A percentile compares a stretch with the other conserved stretches of the same genome.
Evolutionary conservation across 2,888 invertebrate genomes (phyloP).

Genomic region (Labia minor): DNA sequence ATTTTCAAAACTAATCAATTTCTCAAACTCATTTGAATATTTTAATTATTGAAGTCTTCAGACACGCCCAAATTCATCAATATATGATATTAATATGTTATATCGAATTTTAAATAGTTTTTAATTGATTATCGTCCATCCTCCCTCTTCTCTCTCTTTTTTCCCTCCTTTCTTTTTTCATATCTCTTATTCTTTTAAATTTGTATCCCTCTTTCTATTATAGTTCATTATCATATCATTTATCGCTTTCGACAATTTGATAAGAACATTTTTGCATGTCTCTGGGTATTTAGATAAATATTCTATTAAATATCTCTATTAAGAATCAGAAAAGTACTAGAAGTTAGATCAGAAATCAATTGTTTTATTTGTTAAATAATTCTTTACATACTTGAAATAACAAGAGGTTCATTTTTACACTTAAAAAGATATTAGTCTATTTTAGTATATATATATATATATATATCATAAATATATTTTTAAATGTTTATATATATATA

Average conservation of each 20-base stretch:
- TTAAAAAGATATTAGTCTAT: too few species aligned
- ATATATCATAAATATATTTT: too few species aligned
- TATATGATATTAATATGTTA: background rate
- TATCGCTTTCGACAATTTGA: too few species aligned
- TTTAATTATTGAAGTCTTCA: background rate
- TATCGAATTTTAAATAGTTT: background rate
- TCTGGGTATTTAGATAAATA: background rate
- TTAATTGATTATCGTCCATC: background rate
- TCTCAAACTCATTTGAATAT: background rate
- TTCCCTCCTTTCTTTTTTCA: background rate
- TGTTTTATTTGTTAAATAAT: background rate
- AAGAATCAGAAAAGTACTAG: background rate
- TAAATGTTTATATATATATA: too few species aligned
- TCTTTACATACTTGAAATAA: background rate
- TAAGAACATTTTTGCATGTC: too few species aligned
- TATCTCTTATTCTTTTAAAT: too few species aligned
- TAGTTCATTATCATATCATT: too few species aligned
- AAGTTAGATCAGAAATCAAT: background rate
- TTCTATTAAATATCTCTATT: background rate
- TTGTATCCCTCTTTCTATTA: too few species aligned
- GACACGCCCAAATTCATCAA: conserved; percentile 1
- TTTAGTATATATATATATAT: too few species aligned
- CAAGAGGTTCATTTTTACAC: background rate
- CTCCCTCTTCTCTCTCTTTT: background rate
- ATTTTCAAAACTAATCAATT: conserved; percentile 3